Conservation (phyloP, 2,797 vertebrate species). For the Sebastiscus tertius region DNA sequence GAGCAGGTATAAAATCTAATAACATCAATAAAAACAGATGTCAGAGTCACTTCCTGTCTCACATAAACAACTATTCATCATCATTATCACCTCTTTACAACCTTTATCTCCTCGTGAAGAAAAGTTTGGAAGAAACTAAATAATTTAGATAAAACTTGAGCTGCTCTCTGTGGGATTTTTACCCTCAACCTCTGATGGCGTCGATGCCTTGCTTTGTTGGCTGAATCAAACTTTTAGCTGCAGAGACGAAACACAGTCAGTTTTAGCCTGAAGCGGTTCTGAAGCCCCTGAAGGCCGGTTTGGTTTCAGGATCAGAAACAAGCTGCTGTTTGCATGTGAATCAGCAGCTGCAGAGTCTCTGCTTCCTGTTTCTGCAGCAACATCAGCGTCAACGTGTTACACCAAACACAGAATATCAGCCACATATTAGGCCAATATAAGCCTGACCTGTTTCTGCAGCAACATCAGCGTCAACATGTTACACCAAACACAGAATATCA, state of each 20-base stretch:
- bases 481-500: too few species aligned
- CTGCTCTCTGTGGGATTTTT: background rate
- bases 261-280: background rate
- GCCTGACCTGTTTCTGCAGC: too few species aligned
- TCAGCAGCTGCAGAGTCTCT: constrained; percentile 19
- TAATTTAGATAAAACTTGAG: background rate
- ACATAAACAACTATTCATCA: background rate
- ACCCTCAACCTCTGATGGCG: background rate
- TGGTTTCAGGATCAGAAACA: background rate
- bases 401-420: background rate
- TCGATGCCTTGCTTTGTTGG: background rate
- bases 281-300: background rate
- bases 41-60: background rate
- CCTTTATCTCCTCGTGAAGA: background rate
- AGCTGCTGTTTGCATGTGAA: constrained; percentile 21
- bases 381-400: background rate
- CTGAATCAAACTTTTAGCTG: background rate
- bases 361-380: background rate
- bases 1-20: background rate
- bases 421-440: background rate
- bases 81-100: background rate
- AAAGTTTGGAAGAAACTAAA: background rate
- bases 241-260: background rate
- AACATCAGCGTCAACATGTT: too few species aligned
- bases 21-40: background rate